Conservation (phyloP, 2,888 invertebrate species). For the Cantharis flavilabris region DNA sequence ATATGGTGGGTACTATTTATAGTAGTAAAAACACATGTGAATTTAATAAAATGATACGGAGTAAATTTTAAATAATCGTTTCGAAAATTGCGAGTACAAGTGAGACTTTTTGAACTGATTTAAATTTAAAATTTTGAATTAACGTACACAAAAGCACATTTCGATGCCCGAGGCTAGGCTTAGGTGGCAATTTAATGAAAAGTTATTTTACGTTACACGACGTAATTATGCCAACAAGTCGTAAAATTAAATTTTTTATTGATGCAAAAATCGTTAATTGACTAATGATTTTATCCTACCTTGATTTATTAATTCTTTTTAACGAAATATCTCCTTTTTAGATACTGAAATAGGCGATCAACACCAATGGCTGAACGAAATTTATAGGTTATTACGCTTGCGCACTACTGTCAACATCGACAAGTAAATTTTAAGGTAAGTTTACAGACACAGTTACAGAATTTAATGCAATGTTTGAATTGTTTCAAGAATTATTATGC, state of each 20-base stretch:
- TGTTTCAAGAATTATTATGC: neutral
- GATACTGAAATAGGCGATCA: slow-evolving; percentile 54
- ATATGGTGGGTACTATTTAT: slow-evolving; percentile 32
- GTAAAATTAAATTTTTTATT: neutral
- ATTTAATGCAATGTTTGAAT: neutral
- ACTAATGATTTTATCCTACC: neutral
- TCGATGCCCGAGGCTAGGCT: slow-evolving; percentile 34
- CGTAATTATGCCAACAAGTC: neutral
- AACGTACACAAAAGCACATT: slow-evolving; percentile 30
- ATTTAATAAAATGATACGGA: slow-evolving; percentile 3
- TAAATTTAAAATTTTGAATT: neutral
- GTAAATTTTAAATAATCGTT: neutral
- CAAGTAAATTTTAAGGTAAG: neutral
- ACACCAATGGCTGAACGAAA: slow-evolving; percentile 59
- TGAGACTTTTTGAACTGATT: neutral
- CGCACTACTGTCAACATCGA: slow-evolving; percentile 16
- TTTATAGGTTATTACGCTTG: slow-evolving; percentile 55
- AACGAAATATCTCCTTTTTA: slow-evolving; percentile 49
- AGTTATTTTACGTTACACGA: neutral
- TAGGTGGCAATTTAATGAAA: slow-evolving; percentile 36
- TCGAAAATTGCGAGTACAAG: neutral
- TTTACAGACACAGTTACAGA: neutral
- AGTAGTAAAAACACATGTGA: slow-evolving; percentile 24
- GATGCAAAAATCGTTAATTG: neutral
- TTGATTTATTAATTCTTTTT: slow-evolving; percentile 14